Evolutionary conservation across 2,888 invertebrate species (phyloP), one percentile per base, ranked within the genome.

Genomic region (Cryptocephalus primarius): DNA sequence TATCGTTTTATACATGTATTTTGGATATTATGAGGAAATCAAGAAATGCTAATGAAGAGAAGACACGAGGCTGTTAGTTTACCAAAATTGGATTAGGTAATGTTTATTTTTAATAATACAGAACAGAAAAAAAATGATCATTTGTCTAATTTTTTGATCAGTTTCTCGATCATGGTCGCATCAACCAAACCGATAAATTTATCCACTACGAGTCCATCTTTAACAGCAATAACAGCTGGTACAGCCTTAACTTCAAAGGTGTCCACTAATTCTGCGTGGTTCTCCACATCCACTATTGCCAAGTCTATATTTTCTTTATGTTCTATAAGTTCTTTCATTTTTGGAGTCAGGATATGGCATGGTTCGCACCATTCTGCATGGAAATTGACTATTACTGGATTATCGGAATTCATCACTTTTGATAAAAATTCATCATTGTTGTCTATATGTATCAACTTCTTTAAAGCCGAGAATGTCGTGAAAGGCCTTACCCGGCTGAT

Each of bases 341-440:
- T 86, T 1, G 89, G 89, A 1, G 89, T 89, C 10, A 90, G 73
- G 60, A 88, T 85, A 69, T 88, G 88, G 68, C 90, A 90, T 0
- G 90, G 89, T 68, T 88, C 88, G 63, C 90, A 90, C 90, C 90
- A 90, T 56, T 90, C 88, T 0, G 90, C 90, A 62, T 90, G 90
- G 64, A 90, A 90, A 66, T 89, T 90, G 1, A 90, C 88, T 66
- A 90, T 87, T n/a, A 90, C 89, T 32, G 89, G 86, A 60, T 83
- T 82, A 34, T 80, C 78, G 57, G 85, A 88, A 66, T 88, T 86
- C 79, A 90, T 85, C 43, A 89, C 88, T 75, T 86, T 88, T 56
- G 78, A 77, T 52, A 86, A 76, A 67, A 88, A 88, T 56, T 87
- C 87, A 49, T 80, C 82, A 62, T 86, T 83, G 67, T 82, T 83